These are phyloP conservation scores for Apteryx owenii DNA, from an alignment of 2,113 vertebrate genomes.

Conservation along the genomic window DNA sequence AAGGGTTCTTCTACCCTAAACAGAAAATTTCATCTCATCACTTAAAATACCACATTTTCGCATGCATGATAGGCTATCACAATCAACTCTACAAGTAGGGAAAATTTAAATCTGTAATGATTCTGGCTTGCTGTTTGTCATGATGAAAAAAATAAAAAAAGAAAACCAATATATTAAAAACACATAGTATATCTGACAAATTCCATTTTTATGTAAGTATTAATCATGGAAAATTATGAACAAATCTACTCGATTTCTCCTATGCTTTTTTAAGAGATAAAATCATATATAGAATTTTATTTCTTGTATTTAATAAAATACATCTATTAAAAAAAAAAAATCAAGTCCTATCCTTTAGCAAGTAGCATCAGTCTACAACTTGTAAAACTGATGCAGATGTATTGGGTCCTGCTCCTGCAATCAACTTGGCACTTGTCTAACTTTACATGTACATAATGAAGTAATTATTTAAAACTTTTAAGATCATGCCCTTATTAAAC, in stretches of 20 bases:
- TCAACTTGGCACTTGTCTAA: neutral
- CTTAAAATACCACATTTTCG: no score
- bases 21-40: no score
- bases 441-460: neutral
- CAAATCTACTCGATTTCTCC: neutral
- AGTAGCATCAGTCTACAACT: neutral
- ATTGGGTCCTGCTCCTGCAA: neutral
- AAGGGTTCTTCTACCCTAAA: neutral
- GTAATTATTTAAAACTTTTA: neutral
- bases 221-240: neutral
- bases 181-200: neutral
- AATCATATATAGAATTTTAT: no score
- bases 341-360: neutral
- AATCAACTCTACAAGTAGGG: no score
- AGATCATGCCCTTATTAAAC: neutral
- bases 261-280: no score
- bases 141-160: neutral
- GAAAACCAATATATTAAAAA: neutral
- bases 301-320: neutral
- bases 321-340: neutral
- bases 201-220: neutral
- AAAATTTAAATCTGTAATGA: no score
- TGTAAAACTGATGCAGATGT: neutral
- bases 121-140: neutral
- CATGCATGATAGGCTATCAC: no score